phyloP scores from a whole-genome alignment of 35 echinoderm and acorn worm species.

The Acanthaster planci region DNA sequence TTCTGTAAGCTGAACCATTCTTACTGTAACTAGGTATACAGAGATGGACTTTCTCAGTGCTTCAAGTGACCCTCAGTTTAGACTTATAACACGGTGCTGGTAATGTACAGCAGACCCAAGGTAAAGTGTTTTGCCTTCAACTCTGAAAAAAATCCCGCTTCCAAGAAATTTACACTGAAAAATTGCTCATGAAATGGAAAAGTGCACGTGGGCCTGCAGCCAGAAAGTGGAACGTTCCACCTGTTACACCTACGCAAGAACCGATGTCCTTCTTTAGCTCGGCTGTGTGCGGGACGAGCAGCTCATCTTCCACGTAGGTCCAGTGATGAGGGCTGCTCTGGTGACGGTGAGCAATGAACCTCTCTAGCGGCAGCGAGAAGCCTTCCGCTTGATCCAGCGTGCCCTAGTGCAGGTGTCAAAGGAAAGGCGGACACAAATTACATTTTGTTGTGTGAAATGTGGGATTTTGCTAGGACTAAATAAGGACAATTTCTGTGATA shows the following conservation, averaged over 20 bases:
- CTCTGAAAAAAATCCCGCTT: too few species aligned
- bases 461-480: background rate
- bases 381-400: slow-evolving; percentile 25
- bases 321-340: slow-evolving; percentile 35
- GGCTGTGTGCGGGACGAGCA: slow-evolving; percentile 59
- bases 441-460: background rate
- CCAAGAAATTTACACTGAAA: too few species aligned
- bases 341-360: slow-evolving; percentile 40
- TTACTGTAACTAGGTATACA: too few species aligned
- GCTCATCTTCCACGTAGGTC: slow-evolving; percentile 72
- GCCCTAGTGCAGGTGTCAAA: slow-evolving; percentile 38
- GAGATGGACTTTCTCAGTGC: too few species aligned
- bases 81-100: too few species aligned
- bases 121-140: too few species aligned
- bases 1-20: too few species aligned
- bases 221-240: too few species aligned
- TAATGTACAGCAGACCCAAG: too few species aligned
- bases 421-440: background rate
- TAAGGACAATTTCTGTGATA: background rate
- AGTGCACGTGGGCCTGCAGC: background rate
- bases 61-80: too few species aligned
- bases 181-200: background rate
- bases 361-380: slow-evolving; percentile 28
- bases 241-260: slow-evolving; percentile 41
- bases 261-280: slow-evolving; percentile 49